Percentiles rank a stretch among this genome's conserved stretches.
Conservation (phyloP, 2,888 invertebrate genomes). For the Trilocha varians region DNA sequence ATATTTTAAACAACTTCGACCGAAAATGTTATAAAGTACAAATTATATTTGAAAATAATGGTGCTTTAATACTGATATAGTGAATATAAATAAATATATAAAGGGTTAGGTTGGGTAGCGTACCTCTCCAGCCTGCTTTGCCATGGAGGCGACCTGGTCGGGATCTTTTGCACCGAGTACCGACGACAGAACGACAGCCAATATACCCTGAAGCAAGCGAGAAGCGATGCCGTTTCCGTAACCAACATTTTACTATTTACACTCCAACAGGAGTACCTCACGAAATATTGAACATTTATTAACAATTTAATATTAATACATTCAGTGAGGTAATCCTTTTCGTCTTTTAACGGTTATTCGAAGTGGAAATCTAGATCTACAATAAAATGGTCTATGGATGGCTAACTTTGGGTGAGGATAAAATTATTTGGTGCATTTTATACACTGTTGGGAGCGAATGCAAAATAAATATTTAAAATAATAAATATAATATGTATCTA, state of each 20-base stretch:
- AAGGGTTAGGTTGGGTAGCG: slow-evolving; percentile 63
- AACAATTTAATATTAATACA: slow-evolving; percentile 1
- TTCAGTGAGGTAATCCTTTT: slow-evolving; percentile 47
- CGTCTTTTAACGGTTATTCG: slow-evolving; percentile 47
- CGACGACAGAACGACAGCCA: slow-evolving; percentile 92
- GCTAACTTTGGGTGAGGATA: slow-evolving; percentile 53
- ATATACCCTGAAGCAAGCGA: slow-evolving; percentile 87
- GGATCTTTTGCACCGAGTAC: slow-evolving; percentile 93
- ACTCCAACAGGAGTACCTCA: slow-evolving; percentile 50
- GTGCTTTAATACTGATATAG: not conserved
- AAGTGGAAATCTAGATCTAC: slow-evolving; percentile 43
- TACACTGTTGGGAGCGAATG: slow-evolving; percentile 40
- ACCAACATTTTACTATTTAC: slow-evolving; percentile 69
- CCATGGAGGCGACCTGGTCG: slow-evolving; percentile 93
- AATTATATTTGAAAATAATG: not conserved
- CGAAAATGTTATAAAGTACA: not conserved
- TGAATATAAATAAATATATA: not conserved
- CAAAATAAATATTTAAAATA: slow-evolving; percentile 28
- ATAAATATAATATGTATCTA: slow-evolving; percentile 46
- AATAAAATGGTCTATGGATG: slow-evolving; percentile 21
- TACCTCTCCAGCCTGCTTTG: slow-evolving; percentile 96
- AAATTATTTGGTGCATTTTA: slow-evolving; percentile 55
- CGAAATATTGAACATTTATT: slow-evolving; percentile 13
- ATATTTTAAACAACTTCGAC: not conserved
- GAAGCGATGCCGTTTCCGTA: slow-evolving; percentile 71